Base-by-base conservation (phyloP, 2,888 invertebrate species). In the Nemotelus nigrinus region DNA sequence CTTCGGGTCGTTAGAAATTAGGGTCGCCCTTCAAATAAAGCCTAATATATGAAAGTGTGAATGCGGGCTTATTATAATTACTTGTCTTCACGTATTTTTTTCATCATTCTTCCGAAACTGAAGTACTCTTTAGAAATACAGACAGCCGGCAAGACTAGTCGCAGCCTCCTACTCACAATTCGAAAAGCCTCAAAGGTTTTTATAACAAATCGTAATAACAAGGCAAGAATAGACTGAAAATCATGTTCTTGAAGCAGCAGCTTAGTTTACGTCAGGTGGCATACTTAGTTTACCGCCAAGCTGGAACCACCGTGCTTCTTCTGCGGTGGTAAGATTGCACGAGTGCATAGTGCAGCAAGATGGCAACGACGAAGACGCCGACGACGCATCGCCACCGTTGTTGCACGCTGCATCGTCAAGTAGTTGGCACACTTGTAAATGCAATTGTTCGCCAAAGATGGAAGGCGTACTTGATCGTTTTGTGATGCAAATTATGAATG, bases 401-500 rank as follows among this genome's bases (percentile, higher is more conserved):
- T 5, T n/a, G 8, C 25, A 25, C 60, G 60, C 53, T 55, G 53
- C 55, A 55, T 8, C 70, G 43, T 43, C 39, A 41, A 53, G 3
- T 55, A 70, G 55, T 70, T 70, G 53, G 55, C 70, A 70, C 70
- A 70, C 70, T 70, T 70, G 70, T 55, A 53, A 25, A 70, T 70
- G 74, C 74, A 39, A 74, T 74, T 74, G 74, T 60, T 74, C 48
- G 47, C 74, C 74, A 74, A 74, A 74, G 48, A 48, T 74, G 74
- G 74, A 74, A 55, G 60, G 48, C 74, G 60, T 63, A 45, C 63
- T 72, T 60, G 48, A 60, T 47, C n/a, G 63, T 50, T 74, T 63
- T 74, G 60, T 60, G 74, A 74, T 60, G 74, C 74, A 74, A 74
- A 72, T 72, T 72, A 72, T 72, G 72, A 58, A 72, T 72, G 58